Percentiles rank a stretch among this genome's conserved stretches.
phyloP scores from a whole-genome alignment of 1,140 invertebrate species.

The Cydia fagiglandana region DNA sequence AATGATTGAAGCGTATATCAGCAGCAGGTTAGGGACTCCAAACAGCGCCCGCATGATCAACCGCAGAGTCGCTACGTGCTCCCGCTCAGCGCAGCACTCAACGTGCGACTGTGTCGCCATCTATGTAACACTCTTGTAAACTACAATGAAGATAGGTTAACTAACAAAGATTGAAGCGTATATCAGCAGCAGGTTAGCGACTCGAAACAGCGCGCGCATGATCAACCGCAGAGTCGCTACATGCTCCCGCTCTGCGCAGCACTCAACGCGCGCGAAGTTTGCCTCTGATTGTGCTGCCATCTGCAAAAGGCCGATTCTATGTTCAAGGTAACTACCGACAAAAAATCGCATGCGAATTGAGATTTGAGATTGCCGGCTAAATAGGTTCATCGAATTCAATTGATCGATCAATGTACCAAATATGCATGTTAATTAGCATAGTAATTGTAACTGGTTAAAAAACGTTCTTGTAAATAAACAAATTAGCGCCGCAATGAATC shows the following conservation, averaged over 20 bases:
- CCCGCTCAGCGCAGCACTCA: slow-evolving; percentile 35
- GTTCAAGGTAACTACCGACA: no score
- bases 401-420: no score
- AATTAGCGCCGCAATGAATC: no score
- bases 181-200: slow-evolving; percentile 57
- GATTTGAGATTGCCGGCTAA: no score
- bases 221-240: slow-evolving; percentile 42
- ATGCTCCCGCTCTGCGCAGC: slow-evolving; percentile 37
- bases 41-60: slow-evolving; percentile 48
- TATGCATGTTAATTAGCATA: no score
- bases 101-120: slow-evolving; percentile 38
- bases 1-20: slow-evolving; percentile 52
- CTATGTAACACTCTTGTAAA: no score
- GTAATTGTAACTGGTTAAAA: no score
- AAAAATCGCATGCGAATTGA: no score
- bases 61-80: slow-evolving; percentile 42
- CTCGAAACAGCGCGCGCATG: slow-evolving; percentile 51
- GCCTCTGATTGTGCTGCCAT: slow-evolving; percentile 46
- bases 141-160: no score
- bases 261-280: slow-evolving; percentile 31
- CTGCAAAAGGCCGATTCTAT: slow-evolving; percentile 35
- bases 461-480: no score
- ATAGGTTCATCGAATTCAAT: no score
- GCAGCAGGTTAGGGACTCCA: slow-evolving; percentile 56
- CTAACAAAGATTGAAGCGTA: slow-evolving; percentile 56